Conservation (phyloP, 2,797 vertebrate genomes). For the Pipistrellus pygmaeus region DNA sequence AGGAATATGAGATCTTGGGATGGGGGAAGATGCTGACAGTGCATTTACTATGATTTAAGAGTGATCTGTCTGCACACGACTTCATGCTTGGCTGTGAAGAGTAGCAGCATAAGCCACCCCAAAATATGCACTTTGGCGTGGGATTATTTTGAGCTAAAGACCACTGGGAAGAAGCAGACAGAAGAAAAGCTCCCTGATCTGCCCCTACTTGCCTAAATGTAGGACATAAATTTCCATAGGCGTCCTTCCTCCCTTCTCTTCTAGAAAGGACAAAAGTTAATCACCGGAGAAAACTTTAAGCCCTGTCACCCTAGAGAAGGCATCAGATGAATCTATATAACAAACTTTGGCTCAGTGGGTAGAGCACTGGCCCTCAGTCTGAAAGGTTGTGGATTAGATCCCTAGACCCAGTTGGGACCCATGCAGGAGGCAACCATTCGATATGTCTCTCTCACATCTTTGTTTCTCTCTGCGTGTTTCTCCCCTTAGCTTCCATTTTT, state of each 20-base stretch:
- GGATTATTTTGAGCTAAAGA: neutral
- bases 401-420: no score
- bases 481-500: no score
- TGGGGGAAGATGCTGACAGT: neutral
- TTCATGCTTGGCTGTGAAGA: neutral
- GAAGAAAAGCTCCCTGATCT: neutral
- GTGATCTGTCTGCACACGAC: neutral
- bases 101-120: neutral
- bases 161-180: neutral
- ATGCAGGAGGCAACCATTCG: no score
- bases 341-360: neutral
- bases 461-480: no score
- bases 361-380: no score
- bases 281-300: neutral
- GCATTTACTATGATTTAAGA: neutral
- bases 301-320: neutral
- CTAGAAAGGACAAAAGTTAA: neutral
- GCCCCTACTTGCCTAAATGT: neutral
- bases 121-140: neutral
- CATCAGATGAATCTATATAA: neutral
- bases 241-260: neutral
- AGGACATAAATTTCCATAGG: neutral
- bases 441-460: no score
- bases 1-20: neutral
- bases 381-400: no score